phyloP scores from a whole-genome alignment of 1,140 invertebrate genomes.

The Psilanteris sp. region DNA sequence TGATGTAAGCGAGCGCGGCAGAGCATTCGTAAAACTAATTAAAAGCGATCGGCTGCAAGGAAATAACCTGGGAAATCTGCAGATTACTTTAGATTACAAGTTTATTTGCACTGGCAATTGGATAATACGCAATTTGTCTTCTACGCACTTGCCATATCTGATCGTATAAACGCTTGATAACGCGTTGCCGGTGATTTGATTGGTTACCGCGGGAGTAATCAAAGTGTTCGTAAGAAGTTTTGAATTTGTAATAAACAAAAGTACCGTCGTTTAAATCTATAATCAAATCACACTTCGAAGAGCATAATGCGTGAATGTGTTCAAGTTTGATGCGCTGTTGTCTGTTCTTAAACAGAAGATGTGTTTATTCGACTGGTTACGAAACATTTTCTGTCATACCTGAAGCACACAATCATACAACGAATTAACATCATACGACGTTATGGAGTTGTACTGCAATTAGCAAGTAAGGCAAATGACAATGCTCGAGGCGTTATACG shows the following conservation, averaged over 20 bases:
- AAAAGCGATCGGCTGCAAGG: constrained; percentile 56
- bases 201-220: too few relatives aligned
- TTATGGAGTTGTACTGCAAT: constrained; percentile 65
- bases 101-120: constrained; percentile 27
- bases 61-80: constrained; percentile 57
- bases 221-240: too few relatives aligned
- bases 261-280: constrained; percentile 10
- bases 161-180: too few relatives aligned
- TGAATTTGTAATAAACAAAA: too few relatives aligned
- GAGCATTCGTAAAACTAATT: constrained; percentile 61
- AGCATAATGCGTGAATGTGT: constrained; percentile 19
- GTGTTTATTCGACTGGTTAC: constrained; percentile 54
- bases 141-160: neutral
- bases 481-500: constrained; percentile 65
- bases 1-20: constrained; percentile 53
- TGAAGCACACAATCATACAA: constrained; percentile 59
- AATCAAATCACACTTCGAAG: constrained; percentile 23
- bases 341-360: constrained; percentile 43
- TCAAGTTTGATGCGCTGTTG: constrained; percentile 17
- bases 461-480: constrained; percentile 66
- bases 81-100: constrained; percentile 12
- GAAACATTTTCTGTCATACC: constrained; percentile 63
- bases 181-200: too few relatives aligned
- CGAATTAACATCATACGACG: constrained; percentile 61
- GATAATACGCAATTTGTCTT: constrained; percentile 32